Conservation (phyloP, 2,797 vertebrate genomes). For the Euphonia xanthogaster region DNA sequence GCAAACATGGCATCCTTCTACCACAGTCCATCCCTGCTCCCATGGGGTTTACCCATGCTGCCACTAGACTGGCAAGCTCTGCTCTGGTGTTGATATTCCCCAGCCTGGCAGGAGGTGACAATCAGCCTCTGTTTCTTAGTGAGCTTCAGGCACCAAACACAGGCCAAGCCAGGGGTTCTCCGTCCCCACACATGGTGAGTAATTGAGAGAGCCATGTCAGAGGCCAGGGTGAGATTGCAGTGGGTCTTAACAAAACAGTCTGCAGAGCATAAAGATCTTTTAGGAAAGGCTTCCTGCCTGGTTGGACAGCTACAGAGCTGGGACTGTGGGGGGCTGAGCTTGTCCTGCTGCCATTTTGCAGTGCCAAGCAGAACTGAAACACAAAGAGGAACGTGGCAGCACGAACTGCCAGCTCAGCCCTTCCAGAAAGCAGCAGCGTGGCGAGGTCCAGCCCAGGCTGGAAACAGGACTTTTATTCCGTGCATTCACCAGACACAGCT, state of each 20-base stretch:
- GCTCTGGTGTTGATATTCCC: not conserved
- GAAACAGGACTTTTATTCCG: not conserved
- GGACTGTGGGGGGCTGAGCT: not conserved
- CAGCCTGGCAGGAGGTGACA: not conserved
- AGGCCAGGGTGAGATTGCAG: not conserved
- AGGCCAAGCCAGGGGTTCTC: not conserved
- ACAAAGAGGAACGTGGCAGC: not conserved
- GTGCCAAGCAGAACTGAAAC: constrained; percentile 1
- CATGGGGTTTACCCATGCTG: not conserved
- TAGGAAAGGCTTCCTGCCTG: not conserved
- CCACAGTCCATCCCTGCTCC: not conserved
- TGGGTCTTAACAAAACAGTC: not conserved
- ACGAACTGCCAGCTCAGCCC: not conserved
- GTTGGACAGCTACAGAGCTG: fast-evolving
- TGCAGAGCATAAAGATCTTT: not conserved
- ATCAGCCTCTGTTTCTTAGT: not conserved
- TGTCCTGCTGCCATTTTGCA: not conserved
- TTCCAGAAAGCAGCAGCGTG: not conserved
- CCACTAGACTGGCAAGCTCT: not conserved
- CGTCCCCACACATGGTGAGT: not conserved
- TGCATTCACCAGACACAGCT: not conserved
- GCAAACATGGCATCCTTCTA: not conserved
- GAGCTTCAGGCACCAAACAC: not conserved
- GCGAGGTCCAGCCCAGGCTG: not conserved
- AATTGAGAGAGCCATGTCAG: not conserved